phyloP scores from a whole-genome alignment of 2,113 vertebrate genomes.

The Sorex fumeus region DNA sequence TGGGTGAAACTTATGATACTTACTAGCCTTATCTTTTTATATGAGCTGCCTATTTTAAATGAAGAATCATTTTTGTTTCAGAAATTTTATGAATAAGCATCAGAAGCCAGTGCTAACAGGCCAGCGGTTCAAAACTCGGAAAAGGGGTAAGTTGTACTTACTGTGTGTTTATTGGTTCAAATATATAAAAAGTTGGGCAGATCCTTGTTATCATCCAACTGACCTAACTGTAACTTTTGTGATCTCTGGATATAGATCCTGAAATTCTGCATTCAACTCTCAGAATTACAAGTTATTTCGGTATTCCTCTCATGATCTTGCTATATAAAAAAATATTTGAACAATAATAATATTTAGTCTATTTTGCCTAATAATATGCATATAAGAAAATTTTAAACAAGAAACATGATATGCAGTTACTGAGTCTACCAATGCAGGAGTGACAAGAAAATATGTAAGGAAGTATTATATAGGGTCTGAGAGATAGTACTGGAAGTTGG shows the following conservation, averaged over 20 bases:
- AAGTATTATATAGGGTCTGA: neutral
- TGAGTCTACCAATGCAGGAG: constrained; percentile 17
- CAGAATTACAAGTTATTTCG: neutral
- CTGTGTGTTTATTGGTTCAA: neutral
- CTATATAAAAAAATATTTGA: constrained; percentile 18
- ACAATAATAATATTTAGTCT: constrained; percentile 35
- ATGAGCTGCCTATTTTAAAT: constrained; percentile 38
- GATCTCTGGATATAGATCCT: neutral
- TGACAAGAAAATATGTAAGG: constrained; percentile 36
- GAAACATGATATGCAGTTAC: neutral
- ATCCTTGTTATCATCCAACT: neutral
- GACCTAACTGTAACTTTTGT: neutral
- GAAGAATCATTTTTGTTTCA: constrained; percentile 79
- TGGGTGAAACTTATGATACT: neutral
- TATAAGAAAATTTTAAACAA: neutral
- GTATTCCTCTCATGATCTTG: neutral
- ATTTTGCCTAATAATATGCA: constrained; percentile 16
- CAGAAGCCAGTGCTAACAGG: constrained; percentile 98
- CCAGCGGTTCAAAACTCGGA: constrained; percentile 98
- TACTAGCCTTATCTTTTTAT: neutral
- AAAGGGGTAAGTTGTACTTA: constrained; percentile 93
- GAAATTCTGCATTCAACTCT: neutral
- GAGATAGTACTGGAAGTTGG: too few species aligned
- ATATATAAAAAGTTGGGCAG: too few species aligned
- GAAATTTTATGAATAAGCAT: constrained; percentile 99